A percentile compares a stretch with the other conserved stretches of the same genome.
These are phyloP conservation scores for Teinopalpus imperialis DNA, from an alignment of 2,888 invertebrate genomes.

Conservation along the genomic window DNA sequence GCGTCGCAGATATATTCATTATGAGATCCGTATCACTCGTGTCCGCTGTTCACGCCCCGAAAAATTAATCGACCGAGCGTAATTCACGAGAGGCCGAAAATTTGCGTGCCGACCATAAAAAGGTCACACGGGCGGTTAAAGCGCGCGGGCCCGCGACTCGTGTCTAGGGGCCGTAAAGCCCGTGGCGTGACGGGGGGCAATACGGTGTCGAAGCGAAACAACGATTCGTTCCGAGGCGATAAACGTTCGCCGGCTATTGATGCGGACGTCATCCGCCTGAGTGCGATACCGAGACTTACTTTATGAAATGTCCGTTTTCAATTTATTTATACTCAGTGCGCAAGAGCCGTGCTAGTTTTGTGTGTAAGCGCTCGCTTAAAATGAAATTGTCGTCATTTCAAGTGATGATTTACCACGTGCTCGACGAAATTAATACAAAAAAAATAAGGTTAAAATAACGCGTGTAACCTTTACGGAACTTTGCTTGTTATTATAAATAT, in stretches of 20 bases:
- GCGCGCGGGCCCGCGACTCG: slow-evolving; percentile 6
- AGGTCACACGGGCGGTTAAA: slow-evolving; percentile 9
- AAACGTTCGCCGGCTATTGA: slow-evolving; percentile 33
- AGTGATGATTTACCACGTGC: too few relatives aligned
- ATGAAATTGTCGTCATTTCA: too few relatives aligned
- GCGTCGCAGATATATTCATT: too few relatives aligned
- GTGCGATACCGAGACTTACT: slow-evolving; percentile 3
- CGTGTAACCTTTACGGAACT: too few relatives aligned
- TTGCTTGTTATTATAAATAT: too few relatives aligned
- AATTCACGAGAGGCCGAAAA: slow-evolving; percentile 2
- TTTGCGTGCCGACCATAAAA: slow-evolving; percentile 8
- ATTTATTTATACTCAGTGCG: too few relatives aligned
- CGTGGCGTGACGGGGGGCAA: slow-evolving; percentile 36
- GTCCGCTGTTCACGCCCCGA: slow-evolving; percentile 10
- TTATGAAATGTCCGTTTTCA: background rate
- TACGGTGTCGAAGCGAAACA: slow-evolving; percentile 34
- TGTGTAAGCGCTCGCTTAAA: too few relatives aligned
- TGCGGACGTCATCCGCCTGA: slow-evolving; percentile 22
- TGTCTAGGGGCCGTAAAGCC: slow-evolving; percentile 3
- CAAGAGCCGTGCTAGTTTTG: too few relatives aligned
- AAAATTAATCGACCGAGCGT: slow-evolving; percentile 11
- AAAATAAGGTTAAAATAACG: too few relatives aligned
- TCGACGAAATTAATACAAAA: too few relatives aligned
- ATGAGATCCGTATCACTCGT: slow-evolving; percentile 1
- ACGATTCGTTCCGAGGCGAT: slow-evolving; percentile 33